Evolutionary conservation across 2,888 invertebrate genomes (phyloP).

Genomic region (Psylliodes chrysocephalus): DNA sequence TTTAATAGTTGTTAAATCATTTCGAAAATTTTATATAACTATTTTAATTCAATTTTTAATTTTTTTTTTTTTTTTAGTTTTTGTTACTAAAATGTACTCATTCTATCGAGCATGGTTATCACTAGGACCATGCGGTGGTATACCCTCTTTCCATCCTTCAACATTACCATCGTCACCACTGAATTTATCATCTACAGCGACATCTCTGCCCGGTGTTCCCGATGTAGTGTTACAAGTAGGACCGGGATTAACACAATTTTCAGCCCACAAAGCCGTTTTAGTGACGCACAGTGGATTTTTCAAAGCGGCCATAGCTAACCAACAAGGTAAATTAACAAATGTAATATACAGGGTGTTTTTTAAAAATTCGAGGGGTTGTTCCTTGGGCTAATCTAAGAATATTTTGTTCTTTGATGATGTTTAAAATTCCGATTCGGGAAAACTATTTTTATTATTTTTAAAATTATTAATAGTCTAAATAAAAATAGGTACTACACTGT

Average conservation of each 20-base stretch:
- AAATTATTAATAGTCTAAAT: too few species aligned
- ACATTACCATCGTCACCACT: constrained; percentile 46
- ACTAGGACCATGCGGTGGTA: constrained; percentile 54
- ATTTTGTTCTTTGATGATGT: too few species aligned
- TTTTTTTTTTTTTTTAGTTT: too few species aligned
- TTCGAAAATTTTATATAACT: too few species aligned
- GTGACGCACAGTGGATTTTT: constrained; percentile 78
- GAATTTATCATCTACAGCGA: constrained; percentile 48
- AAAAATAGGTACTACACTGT: too few species aligned
- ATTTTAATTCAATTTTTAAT: not conserved
- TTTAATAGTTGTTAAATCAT: too few species aligned
- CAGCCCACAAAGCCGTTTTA: constrained; percentile 74
- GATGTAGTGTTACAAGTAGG: constrained; percentile 75
- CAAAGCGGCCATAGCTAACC: constrained; percentile 69
- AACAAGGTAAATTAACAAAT: constrained; percentile 52
- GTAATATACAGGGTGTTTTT: not conserved
- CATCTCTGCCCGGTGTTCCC: constrained; percentile 59
- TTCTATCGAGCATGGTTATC: constrained; percentile 65
- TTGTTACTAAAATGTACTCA: constrained; percentile 61
- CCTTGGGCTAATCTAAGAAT: too few species aligned
- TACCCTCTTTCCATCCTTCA: constrained; percentile 46
- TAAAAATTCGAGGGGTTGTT: too few species aligned
- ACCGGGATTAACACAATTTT: constrained; percentile 72
- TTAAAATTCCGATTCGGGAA: too few species aligned
- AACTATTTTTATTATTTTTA: too few species aligned